These are phyloP conservation scores for Gadopsis marmoratus DNA, from an alignment of 2,797 vertebrate species.

Conservation along the genomic window DNA sequence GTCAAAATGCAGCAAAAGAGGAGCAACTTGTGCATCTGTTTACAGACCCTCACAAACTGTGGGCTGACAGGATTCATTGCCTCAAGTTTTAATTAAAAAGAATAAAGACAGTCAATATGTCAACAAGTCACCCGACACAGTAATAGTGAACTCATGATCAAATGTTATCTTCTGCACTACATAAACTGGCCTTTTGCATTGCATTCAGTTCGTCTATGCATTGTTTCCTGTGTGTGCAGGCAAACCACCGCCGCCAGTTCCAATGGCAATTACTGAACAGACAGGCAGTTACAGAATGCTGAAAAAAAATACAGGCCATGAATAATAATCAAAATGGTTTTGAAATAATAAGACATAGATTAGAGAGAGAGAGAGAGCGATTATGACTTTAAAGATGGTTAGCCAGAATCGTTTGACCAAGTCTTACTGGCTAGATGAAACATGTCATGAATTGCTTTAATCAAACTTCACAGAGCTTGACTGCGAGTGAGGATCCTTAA, in stretches of 20 bases:
- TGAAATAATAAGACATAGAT: not conserved
- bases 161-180: not conserved
- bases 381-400: not conserved
- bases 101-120: not conserved
- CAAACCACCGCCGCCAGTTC: not conserved
- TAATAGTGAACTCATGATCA: not conserved
- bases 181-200: not conserved
- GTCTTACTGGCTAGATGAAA: not conserved
- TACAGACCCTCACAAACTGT: not conserved
- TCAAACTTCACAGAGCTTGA: not conserved
- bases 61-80: not conserved
- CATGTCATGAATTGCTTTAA: conserved; percentile 10
- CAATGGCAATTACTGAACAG: not conserved
- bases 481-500: not conserved
- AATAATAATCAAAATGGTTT: not conserved
- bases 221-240: not conserved
- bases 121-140: too few species aligned
- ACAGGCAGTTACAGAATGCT: conserved; percentile 9
- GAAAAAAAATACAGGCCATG: not conserved
- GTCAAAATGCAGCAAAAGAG: not conserved
- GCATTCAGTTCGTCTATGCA: not conserved
- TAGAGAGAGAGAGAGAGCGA: not conserved
- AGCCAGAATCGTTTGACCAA: conserved; percentile 1
- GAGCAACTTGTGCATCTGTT: not conserved
- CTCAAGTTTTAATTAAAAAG: not conserved